Conservation (phyloP, 1,140 invertebrate species). For the Meloidogyne hapla region DNA sequence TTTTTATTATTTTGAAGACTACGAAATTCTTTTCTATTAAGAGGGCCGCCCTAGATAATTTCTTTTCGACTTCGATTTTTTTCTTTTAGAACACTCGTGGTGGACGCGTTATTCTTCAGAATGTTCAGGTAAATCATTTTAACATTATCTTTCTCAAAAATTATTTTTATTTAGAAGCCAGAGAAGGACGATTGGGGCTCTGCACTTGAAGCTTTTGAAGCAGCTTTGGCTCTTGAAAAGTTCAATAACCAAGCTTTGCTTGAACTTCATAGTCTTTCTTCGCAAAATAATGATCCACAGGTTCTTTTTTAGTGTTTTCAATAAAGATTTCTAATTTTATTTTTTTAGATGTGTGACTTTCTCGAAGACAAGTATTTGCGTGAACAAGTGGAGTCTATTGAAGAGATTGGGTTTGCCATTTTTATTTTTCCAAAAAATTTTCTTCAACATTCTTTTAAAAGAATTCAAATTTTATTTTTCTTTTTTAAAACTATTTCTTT, state of each 20-base stretch:
- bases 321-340: not conserved
- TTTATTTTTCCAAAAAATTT: conserved; percentile 66
- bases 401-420: conserved; percentile 67
- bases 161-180: conserved; percentile 68
- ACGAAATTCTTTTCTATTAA: too few relatives aligned
- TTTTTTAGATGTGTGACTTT: conserved; percentile 68
- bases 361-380: conserved; percentile 69
- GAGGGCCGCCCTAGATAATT: too few relatives aligned
- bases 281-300: conserved; percentile 73
- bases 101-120: conserved; percentile 71
- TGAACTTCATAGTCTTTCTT: conserved; percentile 72
- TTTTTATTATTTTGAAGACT: too few relatives aligned
- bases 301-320: conserved; percentile 35
- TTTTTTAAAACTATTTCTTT: not conserved
- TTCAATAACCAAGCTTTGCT: conserved; percentile 76
- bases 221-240: conserved; percentile 76
- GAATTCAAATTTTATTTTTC: not conserved
- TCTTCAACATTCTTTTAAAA: not conserved
- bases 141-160: conserved; percentile 65
- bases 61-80: conserved; percentile 66
- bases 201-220: conserved; percentile 72
- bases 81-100: conserved; percentile 75
- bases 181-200: conserved; percentile 71
- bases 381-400: conserved; percentile 72
- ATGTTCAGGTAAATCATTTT: conserved; percentile 27